Conservation (phyloP, 2,888 invertebrate genomes). For the Drosophila anceps region DNA sequence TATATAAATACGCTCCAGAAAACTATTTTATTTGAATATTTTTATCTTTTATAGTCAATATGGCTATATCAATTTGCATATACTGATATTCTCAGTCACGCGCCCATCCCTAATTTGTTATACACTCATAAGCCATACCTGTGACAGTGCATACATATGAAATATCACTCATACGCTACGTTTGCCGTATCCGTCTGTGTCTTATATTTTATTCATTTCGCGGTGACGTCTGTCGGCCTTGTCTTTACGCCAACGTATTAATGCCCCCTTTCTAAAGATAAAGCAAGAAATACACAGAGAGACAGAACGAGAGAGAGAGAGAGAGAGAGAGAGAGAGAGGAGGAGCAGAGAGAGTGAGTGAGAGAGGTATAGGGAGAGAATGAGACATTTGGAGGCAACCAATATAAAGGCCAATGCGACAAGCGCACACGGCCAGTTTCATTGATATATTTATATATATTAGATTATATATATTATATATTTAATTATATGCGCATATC, state of each 20-base stretch:
- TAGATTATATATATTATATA: slow-evolving; percentile 7
- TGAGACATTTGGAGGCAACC: not conserved
- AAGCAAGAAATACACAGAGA: no score
- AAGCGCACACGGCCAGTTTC: slow-evolving; percentile 45
- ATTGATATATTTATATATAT: slow-evolving; percentile 23
- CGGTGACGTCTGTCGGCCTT: slow-evolving; percentile 67
- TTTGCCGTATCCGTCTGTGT: slow-evolving; percentile 49
- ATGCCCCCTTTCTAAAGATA: slow-evolving; percentile 5
- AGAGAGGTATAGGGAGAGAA: not conserved
- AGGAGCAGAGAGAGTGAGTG: not conserved
- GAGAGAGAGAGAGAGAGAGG: not conserved
- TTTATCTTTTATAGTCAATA: not conserved
- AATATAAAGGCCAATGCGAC: slow-evolving; percentile 35
- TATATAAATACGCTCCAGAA: no score
- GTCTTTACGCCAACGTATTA: slow-evolving; percentile 52
- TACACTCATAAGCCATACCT: slow-evolving; percentile 30
- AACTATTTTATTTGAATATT: not conserved
- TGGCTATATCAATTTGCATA: not conserved
- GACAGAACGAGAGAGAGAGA: not conserved
- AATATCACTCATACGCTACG: slow-evolving; percentile 71
- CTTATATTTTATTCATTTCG: slow-evolving; percentile 49
- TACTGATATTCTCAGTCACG: slow-evolving; percentile 35
- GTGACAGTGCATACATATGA: slow-evolving; percentile 30
- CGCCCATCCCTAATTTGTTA: slow-evolving; percentile 48
- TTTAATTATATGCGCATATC: slow-evolving; percentile 5